Evolutionary conservation across 2,888 invertebrate genomes (phyloP).

Genomic region (Yponomeuta sedellus): DNA sequence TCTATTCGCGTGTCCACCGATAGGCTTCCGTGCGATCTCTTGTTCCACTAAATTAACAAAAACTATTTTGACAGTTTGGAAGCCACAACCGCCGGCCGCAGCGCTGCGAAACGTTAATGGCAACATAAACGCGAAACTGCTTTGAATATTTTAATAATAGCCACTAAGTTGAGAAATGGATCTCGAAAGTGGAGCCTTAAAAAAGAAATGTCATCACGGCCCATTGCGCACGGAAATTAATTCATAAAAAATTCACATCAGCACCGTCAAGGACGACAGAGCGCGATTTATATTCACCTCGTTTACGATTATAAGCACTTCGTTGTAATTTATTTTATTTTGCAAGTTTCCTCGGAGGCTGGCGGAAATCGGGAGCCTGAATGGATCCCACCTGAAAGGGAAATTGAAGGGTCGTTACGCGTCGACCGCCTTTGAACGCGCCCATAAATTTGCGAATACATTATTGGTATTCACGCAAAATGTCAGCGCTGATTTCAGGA

Average conservation of each 20-base stretch:
- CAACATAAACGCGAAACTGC: not conserved
- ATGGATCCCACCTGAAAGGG: conserved; percentile 64
- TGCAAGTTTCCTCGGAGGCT: conserved; percentile 34
- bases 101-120: not conserved
- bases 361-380: conserved; percentile 60
- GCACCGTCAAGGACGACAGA: not conserved
- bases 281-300: conserved; percentile 52
- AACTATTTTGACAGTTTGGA: not conserved
- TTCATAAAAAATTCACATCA: conserved; percentile 12
- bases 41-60: conserved; percentile 2
- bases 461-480: conserved; percentile 46
- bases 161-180: not conserved
- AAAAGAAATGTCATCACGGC: not conserved
- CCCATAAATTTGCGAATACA: conserved; percentile 58
- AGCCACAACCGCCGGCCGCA: not conserved
- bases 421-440: conserved; percentile 45
- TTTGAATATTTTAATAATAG: not conserved
- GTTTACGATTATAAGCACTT: conserved; percentile 46
- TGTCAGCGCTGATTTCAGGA: conserved; percentile 24
- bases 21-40: conserved; percentile 13
- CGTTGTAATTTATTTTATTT: conserved; percentile 50
- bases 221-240: not conserved
- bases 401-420: conserved; percentile 68
- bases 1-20: conserved; percentile 3
- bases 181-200: not conserved